These are phyloP conservation scores for Machimus atricapillus DNA, from an alignment of 2,888 invertebrate genomes.

Conservation along the genomic window DNA sequence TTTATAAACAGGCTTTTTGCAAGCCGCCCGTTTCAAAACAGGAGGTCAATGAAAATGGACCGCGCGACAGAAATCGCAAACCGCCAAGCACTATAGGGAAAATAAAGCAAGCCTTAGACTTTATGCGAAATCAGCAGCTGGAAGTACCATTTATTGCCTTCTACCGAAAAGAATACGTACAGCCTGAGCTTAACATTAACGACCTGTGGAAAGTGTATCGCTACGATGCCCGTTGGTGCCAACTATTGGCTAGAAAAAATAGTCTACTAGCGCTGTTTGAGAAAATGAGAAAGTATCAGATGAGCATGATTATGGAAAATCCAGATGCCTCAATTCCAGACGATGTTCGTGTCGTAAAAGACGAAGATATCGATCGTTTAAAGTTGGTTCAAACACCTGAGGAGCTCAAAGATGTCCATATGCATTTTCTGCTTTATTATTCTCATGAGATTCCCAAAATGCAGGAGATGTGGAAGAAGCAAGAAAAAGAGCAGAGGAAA, in stretches of 20 bases:
- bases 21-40: conserved; percentile 83
- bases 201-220: conserved; percentile 99
- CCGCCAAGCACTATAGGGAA: conserved; percentile 80
- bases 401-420: conserved; percentile 91
- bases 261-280: conserved; percentile 82
- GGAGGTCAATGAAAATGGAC: conserved; percentile 59
- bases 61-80: conserved; percentile 68
- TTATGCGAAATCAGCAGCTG: conserved; percentile 92
- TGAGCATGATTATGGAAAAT: conserved; percentile 80
- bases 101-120: conserved; percentile 92
- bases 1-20: conserved; percentile 91
- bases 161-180: conserved; percentile 97
- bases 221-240: conserved; percentile 95
- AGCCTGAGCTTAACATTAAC: conserved; percentile 91
- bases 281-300: conserved; percentile 91
- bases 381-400: conserved; percentile 83
- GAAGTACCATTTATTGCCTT: conserved; percentile 99
- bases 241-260: conserved; percentile 82
- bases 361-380: conserved; percentile 83
- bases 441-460: conserved; percentile 82
- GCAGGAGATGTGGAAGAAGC: conserved; percentile 76
- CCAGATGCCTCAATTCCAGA: conserved; percentile 86
- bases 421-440: conserved; percentile 93
- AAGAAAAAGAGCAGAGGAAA: conserved; percentile 71
- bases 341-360: conserved; percentile 79